These are phyloP conservation scores for Caenorhabditis latens DNA, from an alignment of 1,140 invertebrate genomes.

Conservation along the genomic window DNA sequence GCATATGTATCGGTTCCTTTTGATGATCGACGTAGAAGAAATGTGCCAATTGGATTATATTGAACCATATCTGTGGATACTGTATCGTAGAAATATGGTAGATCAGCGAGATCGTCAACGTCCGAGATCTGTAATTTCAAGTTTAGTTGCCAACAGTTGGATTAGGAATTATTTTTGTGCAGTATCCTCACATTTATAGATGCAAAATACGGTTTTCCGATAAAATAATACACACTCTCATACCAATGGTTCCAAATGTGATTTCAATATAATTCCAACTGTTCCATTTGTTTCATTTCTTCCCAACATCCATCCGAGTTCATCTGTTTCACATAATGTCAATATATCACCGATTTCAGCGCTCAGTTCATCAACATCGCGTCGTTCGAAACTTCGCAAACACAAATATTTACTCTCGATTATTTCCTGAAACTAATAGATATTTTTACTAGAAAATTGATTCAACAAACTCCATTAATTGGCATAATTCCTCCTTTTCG, in stretches of 20 bases:
- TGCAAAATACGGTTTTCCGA: background rate
- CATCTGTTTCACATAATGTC: constrained; percentile 28
- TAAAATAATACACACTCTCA: no score
- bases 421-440: constrained; percentile 17
- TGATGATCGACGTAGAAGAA: constrained; percentile 1
- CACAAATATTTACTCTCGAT: constrained; percentile 25
- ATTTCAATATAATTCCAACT: constrained; percentile 28
- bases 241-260: constrained; percentile 32
- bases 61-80: constrained; percentile 25
- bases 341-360: constrained; percentile 13
- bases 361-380: constrained; percentile 1
- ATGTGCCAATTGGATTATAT: constrained; percentile 28
- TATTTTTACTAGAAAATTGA: background rate
- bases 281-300: constrained; percentile 35
- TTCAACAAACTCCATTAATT: background rate
- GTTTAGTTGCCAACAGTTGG: background rate
- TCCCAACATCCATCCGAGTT: constrained; percentile 32
- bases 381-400: constrained; percentile 7
- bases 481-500: constrained; percentile 47
- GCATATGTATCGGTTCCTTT: constrained; percentile 30
- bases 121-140: background rate
- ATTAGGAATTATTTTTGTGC: background rate
- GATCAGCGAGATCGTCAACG: background rate
- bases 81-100: constrained; percentile 49
- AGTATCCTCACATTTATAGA: no score